A percentile compares a stretch with the other conserved stretches of the same genome.
These are phyloP conservation scores for Ploceus nigricollis DNA, from an alignment of 2,113 vertebrate genomes.

Conservation along the genomic window DNA sequence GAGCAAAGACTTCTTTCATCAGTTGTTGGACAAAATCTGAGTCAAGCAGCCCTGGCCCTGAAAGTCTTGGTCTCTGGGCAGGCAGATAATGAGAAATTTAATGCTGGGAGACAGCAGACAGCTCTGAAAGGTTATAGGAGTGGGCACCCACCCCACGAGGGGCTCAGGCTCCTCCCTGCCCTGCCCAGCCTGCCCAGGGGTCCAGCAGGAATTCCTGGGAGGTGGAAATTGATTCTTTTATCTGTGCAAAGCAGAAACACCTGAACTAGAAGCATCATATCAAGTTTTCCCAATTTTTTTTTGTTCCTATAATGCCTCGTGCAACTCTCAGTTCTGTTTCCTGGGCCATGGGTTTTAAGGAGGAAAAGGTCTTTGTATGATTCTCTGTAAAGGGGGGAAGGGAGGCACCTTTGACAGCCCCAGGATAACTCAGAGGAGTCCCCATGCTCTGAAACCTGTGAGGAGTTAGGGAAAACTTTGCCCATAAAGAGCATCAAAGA, in stretches of 20 bases:
- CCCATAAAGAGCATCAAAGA: neutral
- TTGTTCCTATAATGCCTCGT: accelerated
- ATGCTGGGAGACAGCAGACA: neutral
- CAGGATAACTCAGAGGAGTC: neutral
- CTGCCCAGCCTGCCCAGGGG: neutral
- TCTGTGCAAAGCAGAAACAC: neutral
- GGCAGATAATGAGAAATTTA: neutral
- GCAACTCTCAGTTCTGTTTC: neutral
- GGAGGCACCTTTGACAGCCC: neutral
- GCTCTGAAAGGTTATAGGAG: neutral
- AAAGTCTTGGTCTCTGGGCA: neutral
- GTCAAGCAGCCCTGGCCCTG: neutral
- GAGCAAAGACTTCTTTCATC: neutral
- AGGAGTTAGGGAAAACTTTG: neutral
- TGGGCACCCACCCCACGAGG: neutral
- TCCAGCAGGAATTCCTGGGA: neutral
- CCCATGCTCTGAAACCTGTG: neutral
- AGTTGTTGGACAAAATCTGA: neutral
- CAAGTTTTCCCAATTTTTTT: neutral
- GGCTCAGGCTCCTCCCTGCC: neutral
- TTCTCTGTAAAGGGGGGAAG: neutral
- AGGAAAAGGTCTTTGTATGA: accelerated
- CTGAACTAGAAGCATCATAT: accelerated
- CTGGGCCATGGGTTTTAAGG: neutral
- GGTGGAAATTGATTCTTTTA: neutral